phyloP scores from a whole-genome alignment of 2,113 vertebrate genomes.

The Phyllostomus discolor region DNA sequence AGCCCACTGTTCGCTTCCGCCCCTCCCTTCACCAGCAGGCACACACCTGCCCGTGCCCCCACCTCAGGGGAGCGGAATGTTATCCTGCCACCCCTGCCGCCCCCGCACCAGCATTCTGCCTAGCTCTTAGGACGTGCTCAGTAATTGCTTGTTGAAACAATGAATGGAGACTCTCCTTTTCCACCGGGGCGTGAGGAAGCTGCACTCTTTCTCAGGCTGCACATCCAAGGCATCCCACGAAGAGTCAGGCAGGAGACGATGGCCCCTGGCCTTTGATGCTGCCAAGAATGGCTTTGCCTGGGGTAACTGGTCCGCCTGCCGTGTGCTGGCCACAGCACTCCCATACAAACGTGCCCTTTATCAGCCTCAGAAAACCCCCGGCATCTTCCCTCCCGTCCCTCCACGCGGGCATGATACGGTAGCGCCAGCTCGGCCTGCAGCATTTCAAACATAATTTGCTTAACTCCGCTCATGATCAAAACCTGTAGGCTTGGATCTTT shows the following conservation, averaged over 20 bases:
- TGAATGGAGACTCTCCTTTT: not conserved
- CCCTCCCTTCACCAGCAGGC: no score
- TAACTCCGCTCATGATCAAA: slow-evolving; percentile 24
- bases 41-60: no score
- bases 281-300: not conserved
- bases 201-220: not conserved
- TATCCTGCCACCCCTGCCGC: not conserved
- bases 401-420: not conserved
- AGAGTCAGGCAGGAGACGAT: not conserved
- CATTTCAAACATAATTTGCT: not conserved
- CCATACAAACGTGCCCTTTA: not conserved
- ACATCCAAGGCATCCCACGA: not conserved
- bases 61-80: fast-evolving
- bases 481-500: not conserved
- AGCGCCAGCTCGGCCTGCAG: not conserved
- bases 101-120: not conserved
- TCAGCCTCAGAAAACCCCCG: not conserved
- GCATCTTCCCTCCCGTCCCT: not conserved
- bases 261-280: not conserved
- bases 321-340: not conserved
- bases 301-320: not conserved
- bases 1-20: not conserved
- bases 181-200: not conserved
- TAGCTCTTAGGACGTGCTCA: not conserved
- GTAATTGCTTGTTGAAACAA: not conserved